Conservation (phyloP, 1,140 invertebrate species). For the Onthophagus taurus region DNA sequence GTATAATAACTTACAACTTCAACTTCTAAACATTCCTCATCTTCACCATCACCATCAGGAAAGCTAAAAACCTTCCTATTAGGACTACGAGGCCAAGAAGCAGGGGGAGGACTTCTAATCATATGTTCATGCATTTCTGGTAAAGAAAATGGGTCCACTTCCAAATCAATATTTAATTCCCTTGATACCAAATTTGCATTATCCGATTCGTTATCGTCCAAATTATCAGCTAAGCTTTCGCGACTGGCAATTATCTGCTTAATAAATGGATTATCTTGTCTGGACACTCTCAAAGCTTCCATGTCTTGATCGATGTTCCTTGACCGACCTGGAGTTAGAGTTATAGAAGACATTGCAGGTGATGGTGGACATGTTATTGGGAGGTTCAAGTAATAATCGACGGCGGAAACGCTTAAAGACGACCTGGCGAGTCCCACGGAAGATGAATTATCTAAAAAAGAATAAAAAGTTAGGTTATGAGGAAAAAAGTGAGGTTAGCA, state of each 20-base stretch:
- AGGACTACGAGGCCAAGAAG: conserved; percentile 42
- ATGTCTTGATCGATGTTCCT: conserved; percentile 75
- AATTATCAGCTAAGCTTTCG: conserved; percentile 61
- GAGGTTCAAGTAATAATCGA: conserved; percentile 33
- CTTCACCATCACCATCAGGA: conserved; percentile 22
- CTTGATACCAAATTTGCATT: conserved; percentile 67
- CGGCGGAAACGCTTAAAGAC: conserved; percentile 32
- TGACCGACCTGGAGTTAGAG: conserved; percentile 60
- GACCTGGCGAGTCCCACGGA: conserved; percentile 32
- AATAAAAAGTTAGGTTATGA: no score
- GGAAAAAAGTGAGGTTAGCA: no score
- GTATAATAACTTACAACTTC: conserved; percentile 22
- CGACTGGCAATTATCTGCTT: conserved; percentile 65
- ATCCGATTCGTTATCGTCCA: conserved; percentile 63
- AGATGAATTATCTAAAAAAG: no score
- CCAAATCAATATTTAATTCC: conserved; percentile 46
- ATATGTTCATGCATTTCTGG: conserved; percentile 75
- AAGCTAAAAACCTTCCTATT: conserved; percentile 34
- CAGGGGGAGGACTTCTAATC: conserved; percentile 70
- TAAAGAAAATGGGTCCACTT: conserved; percentile 58
- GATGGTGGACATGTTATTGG: conserved; percentile 31
- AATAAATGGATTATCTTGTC: conserved; percentile 75
- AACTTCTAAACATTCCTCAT: conserved; percentile 30
- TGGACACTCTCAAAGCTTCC: conserved; percentile 65
- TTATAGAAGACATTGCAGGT: conserved; percentile 46